Evolutionary conservation across 2,888 invertebrate genomes (phyloP).

Genomic region (Hirtodrosophila trivittata): DNA sequence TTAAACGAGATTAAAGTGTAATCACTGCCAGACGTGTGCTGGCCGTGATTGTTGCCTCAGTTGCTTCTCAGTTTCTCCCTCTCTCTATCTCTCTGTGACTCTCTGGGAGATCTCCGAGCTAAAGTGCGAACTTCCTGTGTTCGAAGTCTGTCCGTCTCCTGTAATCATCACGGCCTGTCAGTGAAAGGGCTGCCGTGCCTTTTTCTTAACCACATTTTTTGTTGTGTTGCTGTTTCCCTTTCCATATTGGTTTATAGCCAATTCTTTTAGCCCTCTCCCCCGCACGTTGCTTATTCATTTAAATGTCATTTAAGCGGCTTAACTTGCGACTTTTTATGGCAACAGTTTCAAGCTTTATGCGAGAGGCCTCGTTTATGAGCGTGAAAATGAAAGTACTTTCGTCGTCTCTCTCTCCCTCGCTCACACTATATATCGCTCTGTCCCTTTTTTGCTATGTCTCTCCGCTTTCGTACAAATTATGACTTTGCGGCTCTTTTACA

Average conservation of each 20-base stretch:
- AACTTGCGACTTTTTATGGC: conserved; percentile 64
- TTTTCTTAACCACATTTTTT: conserved; percentile 1
- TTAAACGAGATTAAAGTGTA: conserved; percentile 72
- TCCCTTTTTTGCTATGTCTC: no score
- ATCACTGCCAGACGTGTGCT: conserved; percentile 67
- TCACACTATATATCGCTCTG: conserved; percentile 9
- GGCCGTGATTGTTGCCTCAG: conserved; percentile 22
- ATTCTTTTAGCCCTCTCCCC: conserved; percentile 31
- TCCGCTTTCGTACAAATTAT: conserved; percentile 36
- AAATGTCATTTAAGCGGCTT: conserved; percentile 78
- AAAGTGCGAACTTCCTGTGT: conserved; percentile 74
- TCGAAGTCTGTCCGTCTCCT: conserved; percentile 15
- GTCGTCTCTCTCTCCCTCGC: conserved; percentile 37
- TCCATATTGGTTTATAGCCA: conserved; percentile 50
- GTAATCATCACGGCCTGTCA: conserved; percentile 19
- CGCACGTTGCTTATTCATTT: conserved; percentile 56
- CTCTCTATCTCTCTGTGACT: conserved; percentile 14
- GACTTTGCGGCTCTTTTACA: conserved; percentile 57
- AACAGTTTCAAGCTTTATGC: conserved; percentile 58
- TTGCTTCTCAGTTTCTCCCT: conserved; percentile 14
- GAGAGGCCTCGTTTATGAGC: conserved; percentile 62
- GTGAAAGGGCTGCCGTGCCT: conserved; percentile 62
- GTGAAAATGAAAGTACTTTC: conserved; percentile 77
- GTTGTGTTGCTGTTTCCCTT: conserved; percentile 40
- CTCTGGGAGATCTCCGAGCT: conserved; percentile 25